A percentile compares a stretch with the other conserved stretches of the same genome.
Evolutionary conservation across 2,888 invertebrate species (phyloP).

Genomic region (Drosophila histrio): DNA sequence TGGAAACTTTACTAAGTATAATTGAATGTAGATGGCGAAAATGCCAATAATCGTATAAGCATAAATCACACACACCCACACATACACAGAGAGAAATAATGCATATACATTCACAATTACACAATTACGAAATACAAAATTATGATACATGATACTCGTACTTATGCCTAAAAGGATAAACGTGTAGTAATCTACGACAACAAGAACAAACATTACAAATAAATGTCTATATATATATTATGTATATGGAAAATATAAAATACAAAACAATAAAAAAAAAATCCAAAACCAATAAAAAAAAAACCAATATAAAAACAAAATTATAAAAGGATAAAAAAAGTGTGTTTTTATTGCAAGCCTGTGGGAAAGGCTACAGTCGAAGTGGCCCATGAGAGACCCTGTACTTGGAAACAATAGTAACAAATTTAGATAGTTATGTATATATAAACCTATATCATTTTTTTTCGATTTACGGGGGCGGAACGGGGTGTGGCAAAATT

Average conservation of each 20-base stretch:
- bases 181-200: slow-evolving; percentile 71
- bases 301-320: slow-evolving; percentile 28
- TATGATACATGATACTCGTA: slow-evolving; percentile 66
- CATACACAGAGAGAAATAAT: slow-evolving; percentile 17
- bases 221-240: slow-evolving; percentile 70
- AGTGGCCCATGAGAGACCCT: too few species aligned
- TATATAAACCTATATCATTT: too few species aligned
- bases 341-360: slow-evolving; percentile 5
- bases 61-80: slow-evolving; percentile 38
- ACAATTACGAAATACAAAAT: slow-evolving; percentile 28
- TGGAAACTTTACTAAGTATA: slow-evolving; percentile 52
- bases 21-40: slow-evolving; percentile 56
- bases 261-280: slow-evolving; percentile 31
- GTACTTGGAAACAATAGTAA: too few species aligned
- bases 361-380: too few species aligned
- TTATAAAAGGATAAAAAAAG: slow-evolving; percentile 16
- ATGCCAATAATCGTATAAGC: slow-evolving; percentile 44
- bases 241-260: slow-evolving; percentile 63
- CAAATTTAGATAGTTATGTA: too few species aligned
- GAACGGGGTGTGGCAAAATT: too few species aligned
- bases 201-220: slow-evolving; percentile 56
- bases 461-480: too few species aligned
- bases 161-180: slow-evolving; percentile 74
- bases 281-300: slow-evolving; percentile 21
- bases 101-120: slow-evolving; percentile 26